Evolutionary conservation across 1,140 invertebrate genomes (phyloP).

Genomic region (Drosophila ananassae): DNA sequence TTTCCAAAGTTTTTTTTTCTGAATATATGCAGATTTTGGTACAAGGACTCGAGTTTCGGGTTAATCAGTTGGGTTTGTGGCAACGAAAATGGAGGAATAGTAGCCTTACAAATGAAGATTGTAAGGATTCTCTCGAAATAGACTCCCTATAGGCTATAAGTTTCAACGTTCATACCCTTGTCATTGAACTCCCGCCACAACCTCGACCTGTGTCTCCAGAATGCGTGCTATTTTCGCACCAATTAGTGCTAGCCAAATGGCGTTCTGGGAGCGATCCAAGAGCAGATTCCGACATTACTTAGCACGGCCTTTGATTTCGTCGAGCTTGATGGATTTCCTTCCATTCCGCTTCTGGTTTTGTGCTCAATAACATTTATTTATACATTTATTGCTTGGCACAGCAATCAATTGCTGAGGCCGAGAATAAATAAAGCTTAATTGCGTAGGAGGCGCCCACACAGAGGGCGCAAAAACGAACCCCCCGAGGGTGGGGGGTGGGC

Average conservation of each 20-base stretch:
- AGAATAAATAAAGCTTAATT: conserved; percentile 83
- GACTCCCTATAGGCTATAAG: conserved; percentile 12
- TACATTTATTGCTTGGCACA: conserved; percentile 76
- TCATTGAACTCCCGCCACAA: conserved; percentile 37
- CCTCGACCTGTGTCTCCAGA: conserved; percentile 6
- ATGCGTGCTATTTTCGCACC: conserved; percentile 46
- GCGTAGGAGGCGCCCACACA: conserved; percentile 46
- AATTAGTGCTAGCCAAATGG: conserved; percentile 61
- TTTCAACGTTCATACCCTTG: conserved; percentile 75
- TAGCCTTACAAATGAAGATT: conserved; percentile 1
- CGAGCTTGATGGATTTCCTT: conserved; percentile 56
- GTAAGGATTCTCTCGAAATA: background rate
- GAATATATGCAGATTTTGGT: conserved; percentile 24
- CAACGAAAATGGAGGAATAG: conserved; percentile 12
- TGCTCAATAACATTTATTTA: conserved; percentile 79
- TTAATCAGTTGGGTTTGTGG: conserved; percentile 59
- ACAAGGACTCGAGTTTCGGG: conserved; percentile 29
- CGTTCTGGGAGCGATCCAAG: conserved; percentile 6
- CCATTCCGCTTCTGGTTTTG: conserved; percentile 21
- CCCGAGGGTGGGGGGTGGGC: background rate
- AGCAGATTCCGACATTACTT: conserved; percentile 68
- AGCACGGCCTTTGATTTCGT: conserved; percentile 65
- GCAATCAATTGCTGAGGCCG: conserved; percentile 70
- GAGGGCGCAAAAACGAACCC: background rate
- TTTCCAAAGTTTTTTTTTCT: background rate